Base-by-base conservation (phyloP, 1,140 invertebrate genomes). In the Homarus americanus region DNA sequence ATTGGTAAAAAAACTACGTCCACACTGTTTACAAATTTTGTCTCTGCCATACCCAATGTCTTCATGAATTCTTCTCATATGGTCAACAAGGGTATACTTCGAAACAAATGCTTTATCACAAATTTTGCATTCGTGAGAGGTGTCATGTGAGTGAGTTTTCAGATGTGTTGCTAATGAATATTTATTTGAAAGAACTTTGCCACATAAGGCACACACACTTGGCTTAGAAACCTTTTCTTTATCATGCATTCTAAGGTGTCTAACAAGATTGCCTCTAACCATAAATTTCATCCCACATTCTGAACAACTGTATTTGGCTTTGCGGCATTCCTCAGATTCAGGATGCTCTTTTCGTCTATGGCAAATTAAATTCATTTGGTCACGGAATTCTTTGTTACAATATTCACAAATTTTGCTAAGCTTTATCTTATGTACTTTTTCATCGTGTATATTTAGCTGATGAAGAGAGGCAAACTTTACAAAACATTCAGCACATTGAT, bases 271-370 rank as follows among this genome's bases (percentile, higher is more conserved):
- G 9, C 89, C 89, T 63, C 83, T 66, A 36, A 91, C 72, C 44
- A 85, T 69, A 49, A 91, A 91, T 73, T 86, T 91, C 82, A 85
- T 85, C 9, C 82, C 82, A 91, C 89, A 91, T 41, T 91, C 89
- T 53, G 36, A 20, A 53, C 89, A 91, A 36, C 40, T 80, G 32
- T 69, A 86, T 36, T 69, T 91, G 28, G 89, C 89, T 38, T 82
- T 80, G 38, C 44, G 82, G 38, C 72, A 85, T 15, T 91, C 89
- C 17, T 85, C 83, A 20, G 89, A 91, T 38, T 91, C 89, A 12
- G 89, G 89, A 34, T 91, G 89, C 17, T 66, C 75, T 44, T 91
- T 91, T 28, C 89, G 53, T 73, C 83, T 91, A 49, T 91, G 89
- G 49, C 89, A 85, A 10, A 91, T 91, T 4, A 91, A 49, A n/a